Evolutionary conservation across 2,888 invertebrate genomes (phyloP).

Genomic region (Drosophila vallismaia): DNA sequence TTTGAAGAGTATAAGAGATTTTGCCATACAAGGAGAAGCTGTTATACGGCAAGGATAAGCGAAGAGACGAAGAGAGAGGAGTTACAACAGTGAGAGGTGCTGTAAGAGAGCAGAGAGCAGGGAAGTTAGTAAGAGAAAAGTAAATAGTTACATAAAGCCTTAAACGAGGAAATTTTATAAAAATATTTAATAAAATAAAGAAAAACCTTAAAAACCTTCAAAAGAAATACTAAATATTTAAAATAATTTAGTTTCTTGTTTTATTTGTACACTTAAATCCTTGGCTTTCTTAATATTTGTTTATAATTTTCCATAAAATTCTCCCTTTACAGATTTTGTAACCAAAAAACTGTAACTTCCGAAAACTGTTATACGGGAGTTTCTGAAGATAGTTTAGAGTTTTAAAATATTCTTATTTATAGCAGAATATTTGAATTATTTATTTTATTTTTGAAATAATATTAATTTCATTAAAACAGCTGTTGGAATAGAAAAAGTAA

Average conservation of each 20-base stretch:
- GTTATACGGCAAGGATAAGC: constrained; percentile 41
- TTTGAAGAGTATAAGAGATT: constrained; percentile 53
- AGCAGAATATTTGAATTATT: neutral
- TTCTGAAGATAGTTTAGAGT: neutral
- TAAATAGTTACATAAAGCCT: constrained; percentile 50
- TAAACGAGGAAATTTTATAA: neutral
- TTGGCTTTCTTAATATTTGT: neutral
- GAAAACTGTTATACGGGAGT: neutral
- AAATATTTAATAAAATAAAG: neutral
- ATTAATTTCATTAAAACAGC: constrained; percentile 39
- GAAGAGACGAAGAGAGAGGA: neutral
- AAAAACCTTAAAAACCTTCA: neutral
- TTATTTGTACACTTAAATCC: neutral
- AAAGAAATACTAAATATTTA: neutral
- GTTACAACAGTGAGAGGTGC: neutral
- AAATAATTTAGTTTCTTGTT: neutral
- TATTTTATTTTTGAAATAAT: neutral
- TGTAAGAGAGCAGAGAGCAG: neutral
- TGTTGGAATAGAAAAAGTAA: constrained; percentile 41
- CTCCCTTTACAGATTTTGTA: neutral
- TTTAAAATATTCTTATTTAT: neutral
- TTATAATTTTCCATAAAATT: neutral
- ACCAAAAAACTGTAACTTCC: neutral
- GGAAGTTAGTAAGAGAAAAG: constrained; percentile 16
- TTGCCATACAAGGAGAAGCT: constrained; percentile 25